phyloP scores from a whole-genome alignment of 2,797 vertebrate species.

The Sphaeramia orbicularis region DNA sequence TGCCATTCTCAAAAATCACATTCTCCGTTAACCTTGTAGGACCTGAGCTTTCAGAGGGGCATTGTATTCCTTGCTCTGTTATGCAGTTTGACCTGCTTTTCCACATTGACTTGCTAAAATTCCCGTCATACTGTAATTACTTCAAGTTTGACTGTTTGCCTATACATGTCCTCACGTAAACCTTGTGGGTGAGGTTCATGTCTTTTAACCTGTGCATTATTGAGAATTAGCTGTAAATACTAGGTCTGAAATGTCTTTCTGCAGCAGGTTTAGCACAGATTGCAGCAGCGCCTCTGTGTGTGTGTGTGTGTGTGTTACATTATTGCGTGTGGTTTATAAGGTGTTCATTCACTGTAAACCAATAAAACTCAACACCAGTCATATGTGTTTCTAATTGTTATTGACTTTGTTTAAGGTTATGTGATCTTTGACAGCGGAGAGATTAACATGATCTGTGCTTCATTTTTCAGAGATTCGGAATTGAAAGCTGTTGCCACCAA shows the following conservation, averaged over 20 bases:
- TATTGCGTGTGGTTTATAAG: neutral
- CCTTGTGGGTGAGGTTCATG: conserved; percentile 7
- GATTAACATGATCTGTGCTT: conserved; percentile 2
- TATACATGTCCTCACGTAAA: neutral
- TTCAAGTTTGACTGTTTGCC: neutral
- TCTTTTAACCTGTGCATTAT: neutral
- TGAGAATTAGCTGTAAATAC: neutral
- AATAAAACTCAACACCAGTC: neutral
- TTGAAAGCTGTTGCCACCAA: conserved; percentile 99
- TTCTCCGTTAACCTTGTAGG: conserved; percentile 9
- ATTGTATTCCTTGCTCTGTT: conserved; percentile 17
- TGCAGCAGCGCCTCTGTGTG: neutral
- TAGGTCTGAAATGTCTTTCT: neutral
- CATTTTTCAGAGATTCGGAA: conserved; percentile 91
- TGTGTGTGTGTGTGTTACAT: too few relatives aligned
- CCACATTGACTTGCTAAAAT: conserved; percentile 43
- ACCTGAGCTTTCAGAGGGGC: neutral
- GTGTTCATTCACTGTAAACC: conserved; percentile 14
- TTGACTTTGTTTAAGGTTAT: conserved; percentile 7
- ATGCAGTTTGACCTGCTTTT: conserved; percentile 65
- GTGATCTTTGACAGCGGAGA: neutral
- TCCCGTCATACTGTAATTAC: conserved; percentile 9
- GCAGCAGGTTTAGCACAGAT: neutral
- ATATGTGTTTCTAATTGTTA: neutral
- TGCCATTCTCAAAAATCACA: conserved; percentile 12